Evolutionary conservation across 2,113 vertebrate species (phyloP).

Genomic region (Penelope pileata): DNA sequence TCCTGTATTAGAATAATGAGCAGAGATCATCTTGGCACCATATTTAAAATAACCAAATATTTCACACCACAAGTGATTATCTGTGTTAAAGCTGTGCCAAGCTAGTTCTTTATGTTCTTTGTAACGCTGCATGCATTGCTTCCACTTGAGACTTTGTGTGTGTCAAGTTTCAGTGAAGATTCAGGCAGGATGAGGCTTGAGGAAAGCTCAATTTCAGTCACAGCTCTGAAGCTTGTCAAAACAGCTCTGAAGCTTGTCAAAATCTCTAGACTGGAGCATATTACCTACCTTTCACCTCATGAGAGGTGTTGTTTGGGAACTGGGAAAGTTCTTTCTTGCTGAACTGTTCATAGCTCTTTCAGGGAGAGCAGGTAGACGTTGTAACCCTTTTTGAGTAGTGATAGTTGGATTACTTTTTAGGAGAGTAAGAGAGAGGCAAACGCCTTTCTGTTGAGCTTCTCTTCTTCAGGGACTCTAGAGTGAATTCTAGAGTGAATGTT

Average conservation of each 20-base stretch:
- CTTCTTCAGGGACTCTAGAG: accelerated
- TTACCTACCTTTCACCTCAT: background rate
- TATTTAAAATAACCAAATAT: background rate
- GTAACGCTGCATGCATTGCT: background rate
- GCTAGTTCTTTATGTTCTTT: background rate
- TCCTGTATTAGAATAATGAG: background rate
- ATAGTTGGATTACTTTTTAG: background rate
- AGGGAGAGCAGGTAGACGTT: background rate
- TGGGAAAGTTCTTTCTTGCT: background rate
- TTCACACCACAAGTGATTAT: background rate
- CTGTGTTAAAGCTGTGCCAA: background rate
- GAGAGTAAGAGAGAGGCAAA: background rate
- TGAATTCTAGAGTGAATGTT: background rate
- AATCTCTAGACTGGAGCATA: background rate
- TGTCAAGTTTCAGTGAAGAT: background rate
- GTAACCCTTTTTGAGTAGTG: background rate
- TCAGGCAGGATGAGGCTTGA: background rate
- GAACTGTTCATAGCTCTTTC: background rate
- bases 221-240: background rate
- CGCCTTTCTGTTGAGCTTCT: background rate
- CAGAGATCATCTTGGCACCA: background rate
- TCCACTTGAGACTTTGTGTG: background rate
- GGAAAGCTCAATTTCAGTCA: background rate
- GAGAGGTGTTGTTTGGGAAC: background rate
- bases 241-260: background rate